phyloP scores from a whole-genome alignment of 2,888 invertebrate species.

The Syrphus vitripennis region DNA sequence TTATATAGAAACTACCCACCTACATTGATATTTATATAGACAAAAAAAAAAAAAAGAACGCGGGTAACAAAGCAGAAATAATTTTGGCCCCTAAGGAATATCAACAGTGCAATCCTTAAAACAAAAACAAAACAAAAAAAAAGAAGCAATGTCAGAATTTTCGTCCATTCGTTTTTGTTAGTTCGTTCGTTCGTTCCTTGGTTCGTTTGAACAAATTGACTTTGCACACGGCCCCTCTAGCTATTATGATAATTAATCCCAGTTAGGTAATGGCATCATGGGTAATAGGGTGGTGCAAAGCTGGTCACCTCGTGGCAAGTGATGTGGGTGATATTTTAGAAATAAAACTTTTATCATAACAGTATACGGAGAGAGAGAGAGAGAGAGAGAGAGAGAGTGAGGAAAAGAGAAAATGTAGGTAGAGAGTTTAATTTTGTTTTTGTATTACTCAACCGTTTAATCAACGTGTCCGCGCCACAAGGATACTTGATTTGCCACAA shows the following conservation, averaged over 20 bases:
- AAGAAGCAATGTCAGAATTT: constrained; percentile 22
- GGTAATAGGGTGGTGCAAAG: constrained; percentile 44
- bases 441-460: not conserved
- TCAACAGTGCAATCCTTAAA: constrained; percentile 62
- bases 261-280: constrained; percentile 44
- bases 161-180: not conserved
- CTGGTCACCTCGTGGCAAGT: constrained; percentile 47
- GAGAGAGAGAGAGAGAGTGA: too few species aligned
- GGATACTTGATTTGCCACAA: constrained; percentile 6
- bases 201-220: constrained; percentile 58
- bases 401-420: not conserved
- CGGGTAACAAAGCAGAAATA: constrained; percentile 40
- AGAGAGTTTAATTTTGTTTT: too few species aligned
- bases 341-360: not conserved
- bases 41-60: too few species aligned
- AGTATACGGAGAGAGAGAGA: not conserved
- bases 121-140: too few species aligned
- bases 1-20: not conserved
- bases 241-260: constrained; percentile 69
- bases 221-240: constrained; percentile 48
- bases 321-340: constrained; percentile 8
- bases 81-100: constrained; percentile 50
- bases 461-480: constrained; percentile 4
- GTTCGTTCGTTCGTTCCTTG: not conserved
- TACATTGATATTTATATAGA: not conserved